Evolutionary conservation across 2,113 vertebrate genomes (phyloP).

Genomic region (Thryonomys swinderianus): DNA sequence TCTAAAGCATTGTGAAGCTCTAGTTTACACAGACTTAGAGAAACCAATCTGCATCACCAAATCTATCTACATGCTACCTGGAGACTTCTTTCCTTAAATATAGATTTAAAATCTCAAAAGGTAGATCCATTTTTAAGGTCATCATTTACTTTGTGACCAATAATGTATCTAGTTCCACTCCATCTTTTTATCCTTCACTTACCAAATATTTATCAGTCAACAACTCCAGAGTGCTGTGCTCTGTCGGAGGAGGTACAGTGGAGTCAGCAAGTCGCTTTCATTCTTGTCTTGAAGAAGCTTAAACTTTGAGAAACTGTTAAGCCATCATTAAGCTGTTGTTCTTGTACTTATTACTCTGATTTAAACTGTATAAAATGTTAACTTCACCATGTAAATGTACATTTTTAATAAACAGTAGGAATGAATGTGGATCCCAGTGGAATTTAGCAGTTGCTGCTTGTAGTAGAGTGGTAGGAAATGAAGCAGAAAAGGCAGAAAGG

Average conservation of each 20-base stretch:
- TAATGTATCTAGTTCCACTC: background rate
- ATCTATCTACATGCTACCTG: background rate
- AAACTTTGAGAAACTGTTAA: background rate
- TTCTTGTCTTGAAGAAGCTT: background rate
- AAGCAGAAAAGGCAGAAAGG: background rate
- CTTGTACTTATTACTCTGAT: background rate
- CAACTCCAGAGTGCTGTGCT: background rate
- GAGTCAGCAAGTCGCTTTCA: background rate
- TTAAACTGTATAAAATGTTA: background rate
- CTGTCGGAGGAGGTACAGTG: background rate
- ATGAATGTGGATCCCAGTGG: background rate
- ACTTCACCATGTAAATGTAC: background rate
- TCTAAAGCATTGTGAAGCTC: background rate
- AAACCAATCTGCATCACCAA: background rate
- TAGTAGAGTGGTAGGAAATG: background rate
- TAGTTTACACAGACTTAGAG: too few species aligned
- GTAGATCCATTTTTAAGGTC: background rate
- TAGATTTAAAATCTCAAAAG: background rate
- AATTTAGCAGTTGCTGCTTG: background rate
- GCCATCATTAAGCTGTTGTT: background rate
- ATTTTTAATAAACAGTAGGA: background rate
- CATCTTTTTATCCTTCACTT: background rate
- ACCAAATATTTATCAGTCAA: background rate
- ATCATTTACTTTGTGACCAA: background rate
- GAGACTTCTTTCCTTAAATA: background rate